Evolutionary conservation across 2,797 vertebrate species (phyloP).

Genomic region (Hydrophis major): DNA sequence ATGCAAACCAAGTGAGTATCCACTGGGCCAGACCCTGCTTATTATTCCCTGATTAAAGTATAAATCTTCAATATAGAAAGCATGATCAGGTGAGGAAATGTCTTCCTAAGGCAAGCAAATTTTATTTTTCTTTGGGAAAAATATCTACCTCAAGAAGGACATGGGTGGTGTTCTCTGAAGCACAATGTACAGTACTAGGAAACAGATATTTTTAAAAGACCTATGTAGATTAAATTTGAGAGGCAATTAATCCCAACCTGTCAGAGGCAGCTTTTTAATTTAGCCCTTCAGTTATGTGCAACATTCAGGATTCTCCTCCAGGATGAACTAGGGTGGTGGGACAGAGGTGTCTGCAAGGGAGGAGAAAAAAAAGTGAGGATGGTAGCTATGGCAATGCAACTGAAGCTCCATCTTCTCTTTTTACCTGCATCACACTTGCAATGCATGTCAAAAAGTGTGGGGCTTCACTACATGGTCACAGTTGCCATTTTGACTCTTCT

Average conservation of each 20-base stretch:
- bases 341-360: background rate
- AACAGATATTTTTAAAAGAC: background rate
- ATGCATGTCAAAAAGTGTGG: background rate
- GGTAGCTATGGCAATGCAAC: background rate
- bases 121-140: background rate
- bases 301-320: background rate
- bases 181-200: background rate
- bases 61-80: constrained; percentile 9
- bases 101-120: constrained; percentile 22
- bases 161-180: background rate
- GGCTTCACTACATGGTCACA: background rate
- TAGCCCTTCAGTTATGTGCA: background rate
- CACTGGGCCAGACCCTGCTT: background rate
- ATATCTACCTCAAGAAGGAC: constrained; percentile 7
- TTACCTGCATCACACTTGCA: background rate
- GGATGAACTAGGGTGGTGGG: background rate
- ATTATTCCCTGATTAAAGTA: background rate
- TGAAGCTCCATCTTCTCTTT: background rate
- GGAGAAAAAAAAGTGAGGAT: background rate
- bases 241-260: constrained; percentile 33
- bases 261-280: constrained; percentile 15
- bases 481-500: background rate
- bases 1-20: background rate
- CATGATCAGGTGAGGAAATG: background rate
- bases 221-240: constrained; percentile 10